Evolutionary conservation across 2,113 vertebrate species (phyloP).

Genomic region (Periophthalmodon schlosseri): DNA sequence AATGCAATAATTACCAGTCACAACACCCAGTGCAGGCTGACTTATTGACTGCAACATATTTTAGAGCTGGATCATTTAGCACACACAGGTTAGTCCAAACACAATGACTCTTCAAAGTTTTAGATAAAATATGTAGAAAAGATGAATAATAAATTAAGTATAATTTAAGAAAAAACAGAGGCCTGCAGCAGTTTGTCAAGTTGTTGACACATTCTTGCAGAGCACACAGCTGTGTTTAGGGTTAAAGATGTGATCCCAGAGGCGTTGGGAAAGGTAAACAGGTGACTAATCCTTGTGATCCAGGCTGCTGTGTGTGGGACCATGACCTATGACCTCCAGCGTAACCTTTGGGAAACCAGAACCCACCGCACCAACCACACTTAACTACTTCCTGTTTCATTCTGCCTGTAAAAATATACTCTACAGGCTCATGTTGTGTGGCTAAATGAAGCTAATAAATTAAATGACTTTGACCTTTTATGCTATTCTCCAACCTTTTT

Average conservation of each 20-base stretch:
- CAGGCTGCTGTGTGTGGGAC: conserved; percentile 28
- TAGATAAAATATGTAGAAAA: background rate
- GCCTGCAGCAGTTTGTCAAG: background rate
- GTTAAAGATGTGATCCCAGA: conserved; percentile 24
- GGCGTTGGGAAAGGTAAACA: conserved; percentile 38
- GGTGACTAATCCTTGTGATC: conserved; percentile 39
- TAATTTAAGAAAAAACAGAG: background rate
- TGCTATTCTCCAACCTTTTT: background rate
- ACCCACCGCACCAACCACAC: conserved; percentile 9
- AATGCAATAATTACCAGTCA: background rate
- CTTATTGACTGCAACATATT: too few relatives aligned
- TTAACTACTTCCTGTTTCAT: conserved; percentile 5
- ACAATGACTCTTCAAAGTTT: background rate
- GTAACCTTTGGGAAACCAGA: conserved; percentile 33
- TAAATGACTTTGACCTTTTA: conserved; percentile 1
- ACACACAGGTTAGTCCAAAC: background rate
- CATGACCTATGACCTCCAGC: conserved; percentile 39
- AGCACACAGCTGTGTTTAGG: conserved; percentile 15
- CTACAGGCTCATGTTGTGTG: background rate
- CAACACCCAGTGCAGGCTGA: too few relatives aligned
- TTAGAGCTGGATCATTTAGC: background rate
- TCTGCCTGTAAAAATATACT: background rate
- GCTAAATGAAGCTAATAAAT: conserved; percentile 5
- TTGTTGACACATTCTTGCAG: conserved; percentile 6
- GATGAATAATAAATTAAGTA: background rate